Conservation (phyloP, 2,113 vertebrate genomes). For the Ictalurus punctatus region DNA sequence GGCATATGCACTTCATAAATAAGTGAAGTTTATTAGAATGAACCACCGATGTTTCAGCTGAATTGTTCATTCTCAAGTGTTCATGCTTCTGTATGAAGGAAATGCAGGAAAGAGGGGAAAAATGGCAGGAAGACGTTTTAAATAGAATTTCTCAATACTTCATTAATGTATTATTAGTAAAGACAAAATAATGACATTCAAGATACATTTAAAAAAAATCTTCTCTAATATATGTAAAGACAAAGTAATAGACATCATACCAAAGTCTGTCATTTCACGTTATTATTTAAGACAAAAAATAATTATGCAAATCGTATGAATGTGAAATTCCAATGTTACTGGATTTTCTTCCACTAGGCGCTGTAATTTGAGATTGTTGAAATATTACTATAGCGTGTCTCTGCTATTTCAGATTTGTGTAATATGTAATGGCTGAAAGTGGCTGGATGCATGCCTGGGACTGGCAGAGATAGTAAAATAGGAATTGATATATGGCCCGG, state of each 20-base stretch:
- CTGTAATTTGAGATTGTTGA: constrained; percentile 8
- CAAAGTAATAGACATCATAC: not conserved
- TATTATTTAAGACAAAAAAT: not conserved
- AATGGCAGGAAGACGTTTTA: not conserved
- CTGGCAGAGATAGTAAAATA: constrained; percentile 27
- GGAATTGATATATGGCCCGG: constrained; percentile 33
- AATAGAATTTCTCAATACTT: not conserved
- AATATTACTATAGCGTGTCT: not conserved
- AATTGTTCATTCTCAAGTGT: not conserved
- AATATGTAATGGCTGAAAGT: constrained; percentile 1
- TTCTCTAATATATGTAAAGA: not conserved
- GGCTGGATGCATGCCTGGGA: constrained; percentile 11
- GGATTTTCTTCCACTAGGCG: constrained; percentile 10
- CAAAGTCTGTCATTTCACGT: not conserved
- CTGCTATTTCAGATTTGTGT: constrained; percentile 6
- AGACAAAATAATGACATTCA: not conserved
- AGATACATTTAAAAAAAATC: not conserved
- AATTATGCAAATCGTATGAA: not conserved
- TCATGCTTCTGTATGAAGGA: not conserved
- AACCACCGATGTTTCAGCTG: not conserved
- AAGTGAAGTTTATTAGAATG: not conserved
- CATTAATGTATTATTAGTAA: not conserved
- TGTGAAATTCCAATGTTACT: not conserved
- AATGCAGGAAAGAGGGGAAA: not conserved
- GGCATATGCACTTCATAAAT: not conserved